Conservation (phyloP, 2,113 vertebrate species). For the Melanerpes aurifrons region DNA sequence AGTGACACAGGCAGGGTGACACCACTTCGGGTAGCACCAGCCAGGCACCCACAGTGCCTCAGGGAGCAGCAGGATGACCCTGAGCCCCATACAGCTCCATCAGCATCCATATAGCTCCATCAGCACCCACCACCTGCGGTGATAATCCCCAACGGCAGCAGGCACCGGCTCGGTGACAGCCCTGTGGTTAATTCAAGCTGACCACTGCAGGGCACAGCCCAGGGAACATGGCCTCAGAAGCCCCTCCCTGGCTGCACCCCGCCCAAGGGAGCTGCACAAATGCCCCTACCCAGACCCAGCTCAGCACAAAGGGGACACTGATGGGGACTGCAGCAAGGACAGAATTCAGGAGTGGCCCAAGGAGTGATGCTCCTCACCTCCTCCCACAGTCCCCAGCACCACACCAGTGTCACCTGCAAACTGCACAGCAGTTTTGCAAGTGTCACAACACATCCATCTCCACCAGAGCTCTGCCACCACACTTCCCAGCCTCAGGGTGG, state of each 20-base stretch:
- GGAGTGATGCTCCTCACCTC: fast-evolving
- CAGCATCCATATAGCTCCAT: neutral
- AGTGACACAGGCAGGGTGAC: neutral
- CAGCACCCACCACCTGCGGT: neutral
- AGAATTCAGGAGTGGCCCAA: neutral
- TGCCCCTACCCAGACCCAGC: neutral
- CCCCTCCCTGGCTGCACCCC: neutral
- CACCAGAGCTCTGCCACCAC: fast-evolving
- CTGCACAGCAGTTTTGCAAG: neutral
- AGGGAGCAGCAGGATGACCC: neutral
- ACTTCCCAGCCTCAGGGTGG: fast-evolving
- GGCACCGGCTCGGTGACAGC: neutral
- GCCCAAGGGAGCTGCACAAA: neutral
- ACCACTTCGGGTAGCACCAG: neutral
- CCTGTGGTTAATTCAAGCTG: neutral
- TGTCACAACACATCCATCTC: neutral
- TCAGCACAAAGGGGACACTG: fast-evolving
- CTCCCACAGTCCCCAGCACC: fast-evolving
- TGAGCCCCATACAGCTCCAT: fast-evolving
- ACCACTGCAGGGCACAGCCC: neutral
- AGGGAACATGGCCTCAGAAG: neutral
- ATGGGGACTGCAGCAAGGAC: neutral
- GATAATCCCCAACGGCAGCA: neutral
- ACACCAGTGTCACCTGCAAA: neutral
- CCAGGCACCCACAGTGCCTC: too few species aligned